Conservation (phyloP, 2,797 vertebrate genomes). For the Intellagama lesueurii region DNA sequence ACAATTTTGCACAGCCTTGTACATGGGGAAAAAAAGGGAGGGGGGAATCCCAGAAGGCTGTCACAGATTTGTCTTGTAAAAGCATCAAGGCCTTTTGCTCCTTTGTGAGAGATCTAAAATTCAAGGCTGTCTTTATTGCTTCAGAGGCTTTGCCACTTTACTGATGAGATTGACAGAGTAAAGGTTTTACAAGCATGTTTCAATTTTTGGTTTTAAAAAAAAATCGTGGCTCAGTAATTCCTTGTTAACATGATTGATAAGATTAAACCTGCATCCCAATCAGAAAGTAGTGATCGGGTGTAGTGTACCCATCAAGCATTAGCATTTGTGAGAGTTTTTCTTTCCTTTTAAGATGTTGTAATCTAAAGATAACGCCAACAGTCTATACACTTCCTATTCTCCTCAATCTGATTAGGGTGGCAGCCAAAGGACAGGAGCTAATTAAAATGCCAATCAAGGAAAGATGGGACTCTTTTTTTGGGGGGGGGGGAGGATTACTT, state of each 20-base stretch:
- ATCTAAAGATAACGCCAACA: conserved; percentile 70
- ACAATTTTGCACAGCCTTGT: conserved; percentile 24
- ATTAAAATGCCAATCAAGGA: conserved; percentile 79
- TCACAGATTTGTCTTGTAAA: conserved; percentile 54
- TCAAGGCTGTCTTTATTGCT: conserved; percentile 56
- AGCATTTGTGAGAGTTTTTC: conserved; percentile 44
- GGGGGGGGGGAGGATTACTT: neutral
- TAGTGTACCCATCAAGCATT: conserved; percentile 30
- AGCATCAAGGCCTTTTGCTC: conserved; percentile 57
- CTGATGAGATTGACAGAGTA: conserved; percentile 55
- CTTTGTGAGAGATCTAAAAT: conserved; percentile 52
- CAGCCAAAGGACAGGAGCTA: conserved; percentile 72
- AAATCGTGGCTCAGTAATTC: conserved; percentile 66
- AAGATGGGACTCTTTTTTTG: conserved; percentile 57
- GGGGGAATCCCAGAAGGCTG: neutral
- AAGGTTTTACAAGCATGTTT: conserved; percentile 17
- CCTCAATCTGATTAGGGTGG: conserved; percentile 71
- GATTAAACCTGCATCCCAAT: conserved; percentile 61
- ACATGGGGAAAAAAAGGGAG: neutral
- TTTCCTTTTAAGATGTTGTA: conserved; percentile 51
- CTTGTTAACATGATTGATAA: conserved; percentile 69
- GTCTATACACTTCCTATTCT: conserved; percentile 70
- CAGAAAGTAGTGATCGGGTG: conserved; percentile 55
- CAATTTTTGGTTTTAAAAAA: conserved; percentile 43
- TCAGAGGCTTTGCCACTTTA: conserved; percentile 26